phyloP scores from a whole-genome alignment of 2,797 vertebrate species.

The Macropus fuliginosus region DNA sequence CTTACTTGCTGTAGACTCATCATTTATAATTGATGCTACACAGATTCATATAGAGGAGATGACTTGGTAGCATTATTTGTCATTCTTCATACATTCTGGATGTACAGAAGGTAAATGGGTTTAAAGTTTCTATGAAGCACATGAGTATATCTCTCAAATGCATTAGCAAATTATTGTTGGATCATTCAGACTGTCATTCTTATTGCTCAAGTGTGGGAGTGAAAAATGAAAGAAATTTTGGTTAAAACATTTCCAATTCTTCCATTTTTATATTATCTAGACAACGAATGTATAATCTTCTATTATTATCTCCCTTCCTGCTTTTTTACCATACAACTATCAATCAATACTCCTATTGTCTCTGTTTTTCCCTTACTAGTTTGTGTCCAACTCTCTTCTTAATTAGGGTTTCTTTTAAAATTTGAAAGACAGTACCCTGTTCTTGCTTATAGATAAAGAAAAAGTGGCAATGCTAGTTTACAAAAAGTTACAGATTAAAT shows the following conservation, averaged over 20 bases:
- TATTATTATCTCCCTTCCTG: constrained; percentile 26
- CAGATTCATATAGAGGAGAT: constrained; percentile 79
- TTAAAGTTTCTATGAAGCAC: constrained; percentile 81
- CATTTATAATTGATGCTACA: constrained; percentile 84
- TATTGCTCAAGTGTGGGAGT: constrained; percentile 73
- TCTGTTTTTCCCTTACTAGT: background rate
- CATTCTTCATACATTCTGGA: constrained; percentile 82
- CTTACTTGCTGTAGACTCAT: constrained; percentile 81
- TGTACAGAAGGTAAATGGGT: constrained; percentile 78
- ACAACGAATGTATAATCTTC: constrained; percentile 60
- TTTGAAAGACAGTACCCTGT: constrained; percentile 43
- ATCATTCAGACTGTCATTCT: constrained; percentile 78
- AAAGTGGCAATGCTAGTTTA: constrained; percentile 67
- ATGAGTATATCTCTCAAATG: constrained; percentile 80
- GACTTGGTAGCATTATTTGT: constrained; percentile 82
- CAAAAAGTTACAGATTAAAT: constrained; percentile 71
- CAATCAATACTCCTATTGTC: background rate
- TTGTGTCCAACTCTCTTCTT: constrained; percentile 1
- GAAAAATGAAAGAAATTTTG: constrained; percentile 68
- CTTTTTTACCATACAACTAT: constrained; percentile 33
- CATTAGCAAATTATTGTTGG: constrained; percentile 80
- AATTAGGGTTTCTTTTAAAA: background rate
- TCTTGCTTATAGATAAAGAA: constrained; percentile 63
- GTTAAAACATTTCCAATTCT: constrained; percentile 52
- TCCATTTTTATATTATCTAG: constrained; percentile 16